phyloP scores from a whole-genome alignment of 2,888 invertebrate species.

The Hydropsyche betteni region DNA sequence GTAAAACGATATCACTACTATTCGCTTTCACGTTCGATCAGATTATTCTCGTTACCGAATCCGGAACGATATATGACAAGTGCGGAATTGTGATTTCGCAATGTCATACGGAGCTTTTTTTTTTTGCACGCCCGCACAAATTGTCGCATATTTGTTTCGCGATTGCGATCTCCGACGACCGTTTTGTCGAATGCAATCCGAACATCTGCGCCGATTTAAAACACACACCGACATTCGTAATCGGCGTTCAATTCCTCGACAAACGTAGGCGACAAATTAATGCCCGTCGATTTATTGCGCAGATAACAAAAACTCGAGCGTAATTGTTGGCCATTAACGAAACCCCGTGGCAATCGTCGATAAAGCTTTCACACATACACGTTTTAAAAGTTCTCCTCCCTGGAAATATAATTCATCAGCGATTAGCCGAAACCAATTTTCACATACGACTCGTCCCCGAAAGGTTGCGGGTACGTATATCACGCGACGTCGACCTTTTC shows the following conservation, averaged over 20 bases:
- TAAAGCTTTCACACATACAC: neutral
- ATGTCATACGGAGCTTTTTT: neutral
- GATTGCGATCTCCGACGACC: no score
- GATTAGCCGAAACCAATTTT: conserved; percentile 34
- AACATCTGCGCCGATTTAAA: no score
- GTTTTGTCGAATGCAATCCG: no score
- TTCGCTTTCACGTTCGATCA: conserved; percentile 24
- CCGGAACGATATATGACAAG: conserved; percentile 24
- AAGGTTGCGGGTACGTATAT: neutral
- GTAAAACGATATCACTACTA: conserved; percentile 26
- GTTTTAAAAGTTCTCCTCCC: neutral
- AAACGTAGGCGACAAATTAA: conserved; percentile 31
- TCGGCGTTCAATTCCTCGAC: neutral
- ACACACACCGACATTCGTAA: neutral
- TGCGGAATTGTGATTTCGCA: conserved; percentile 13
- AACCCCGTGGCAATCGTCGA: conserved; percentile 3
- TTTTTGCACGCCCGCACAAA: no score
- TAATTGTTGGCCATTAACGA: conserved; percentile 31
- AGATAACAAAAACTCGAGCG: conserved; percentile 36
- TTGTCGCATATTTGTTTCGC: no score
- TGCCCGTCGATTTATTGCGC: conserved; percentile 28
- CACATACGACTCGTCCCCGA: conserved; percentile 8
- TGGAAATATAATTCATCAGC: conserved; percentile 8
- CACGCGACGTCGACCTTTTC: conserved; percentile 27
- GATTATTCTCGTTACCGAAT: conserved; percentile 29